Percentiles rank a stretch among this genome's conserved stretches.
Evolutionary conservation across 2,888 invertebrate genomes (phyloP).

Genomic region (Andrena marginata): DNA sequence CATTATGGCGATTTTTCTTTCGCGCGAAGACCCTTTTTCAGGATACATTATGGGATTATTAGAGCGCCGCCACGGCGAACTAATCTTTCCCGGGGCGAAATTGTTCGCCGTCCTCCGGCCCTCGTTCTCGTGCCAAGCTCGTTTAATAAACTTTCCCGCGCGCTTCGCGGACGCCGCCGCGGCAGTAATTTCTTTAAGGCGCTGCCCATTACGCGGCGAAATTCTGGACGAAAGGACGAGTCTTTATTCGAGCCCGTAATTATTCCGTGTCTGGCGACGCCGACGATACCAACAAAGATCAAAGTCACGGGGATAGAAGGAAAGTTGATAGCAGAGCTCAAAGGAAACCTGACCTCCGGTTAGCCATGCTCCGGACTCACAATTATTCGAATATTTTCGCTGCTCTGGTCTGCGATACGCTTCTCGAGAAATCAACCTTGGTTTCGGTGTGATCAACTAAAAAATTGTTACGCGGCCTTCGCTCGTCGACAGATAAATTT

Average conservation of each 20-base stretch:
- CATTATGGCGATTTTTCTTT: constrained; percentile 45
- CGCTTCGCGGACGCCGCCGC: constrained; percentile 48
- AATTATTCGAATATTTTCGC: neutral
- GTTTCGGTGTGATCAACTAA: too few relatives aligned
- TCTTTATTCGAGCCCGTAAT: constrained; percentile 22
- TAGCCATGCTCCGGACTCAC: neutral
- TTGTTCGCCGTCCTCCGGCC: constrained; percentile 45
- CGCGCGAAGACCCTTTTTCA: constrained; percentile 25
- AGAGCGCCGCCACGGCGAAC: constrained; percentile 46
- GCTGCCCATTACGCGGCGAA: constrained; percentile 52
- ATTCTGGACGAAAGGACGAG: constrained; percentile 28
- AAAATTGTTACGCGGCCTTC: too few relatives aligned
- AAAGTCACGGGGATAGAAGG: neutral
- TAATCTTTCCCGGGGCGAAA: constrained; percentile 63
- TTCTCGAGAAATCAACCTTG: too few relatives aligned
- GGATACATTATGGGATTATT: constrained; percentile 60
- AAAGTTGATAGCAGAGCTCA: constrained; percentile 15
- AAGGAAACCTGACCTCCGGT: neutral
- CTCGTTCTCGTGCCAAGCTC: constrained; percentile 38
- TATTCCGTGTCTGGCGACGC: constrained; percentile 32
- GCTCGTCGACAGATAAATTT: too few relatives aligned
- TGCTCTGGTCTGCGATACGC: neutral
- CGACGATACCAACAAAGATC: constrained; percentile 10
- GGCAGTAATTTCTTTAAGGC: constrained; percentile 67
- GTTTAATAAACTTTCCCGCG: constrained; percentile 65